Evolutionary conservation across 2,888 invertebrate genomes (phyloP), one percentile per base, ranked within the genome.

Genomic region (Morpho helenor): DNA sequence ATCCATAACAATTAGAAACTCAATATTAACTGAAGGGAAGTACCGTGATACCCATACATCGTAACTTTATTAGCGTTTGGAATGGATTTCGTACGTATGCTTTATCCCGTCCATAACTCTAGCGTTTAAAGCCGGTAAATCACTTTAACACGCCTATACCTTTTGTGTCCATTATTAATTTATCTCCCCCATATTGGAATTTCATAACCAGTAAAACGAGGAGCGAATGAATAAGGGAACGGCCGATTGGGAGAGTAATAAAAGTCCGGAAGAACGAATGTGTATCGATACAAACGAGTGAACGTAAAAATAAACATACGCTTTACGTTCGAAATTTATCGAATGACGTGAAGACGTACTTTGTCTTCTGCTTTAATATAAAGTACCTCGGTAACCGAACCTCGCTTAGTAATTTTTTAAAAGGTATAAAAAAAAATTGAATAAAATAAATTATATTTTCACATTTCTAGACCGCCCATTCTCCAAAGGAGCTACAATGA

Each of bases 231-330:
- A 59, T 62, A 56, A 59, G 52, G 54, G 44, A 39, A 54, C 51
- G 49, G n/a, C 31, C 57, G 54, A 53, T 49, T 42, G 49, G 23
- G 44, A 39, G 44, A 23, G 54, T 59, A 54, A 62, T 62, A 60
- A 59, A 62, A 48, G 57, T 59, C 62, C 49, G 54, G 56, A 60
- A 60, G 62, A 62, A 59, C 48, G 57, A 62, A 62, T 57, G 59
- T 59, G 57, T 59, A 56, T 57, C 49, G 59, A 57, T 59, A 56
- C 56, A 54, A 49, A 62, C 62, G 62, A 59, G 49, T 57, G 54
- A 40, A 56, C 51, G 44, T 49, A 49, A 59, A 16, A 53, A 53
- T 53, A 53, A 53, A 53, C 53, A 53, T 46, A 9, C 52, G 8
- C 6, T 10, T 40, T 46, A 40, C 46, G 53, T 46, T 22, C 46